These are phyloP conservation scores for Diloba caeruleocephala DNA, from an alignment of 2,888 invertebrate genomes.

Conservation along the genomic window DNA sequence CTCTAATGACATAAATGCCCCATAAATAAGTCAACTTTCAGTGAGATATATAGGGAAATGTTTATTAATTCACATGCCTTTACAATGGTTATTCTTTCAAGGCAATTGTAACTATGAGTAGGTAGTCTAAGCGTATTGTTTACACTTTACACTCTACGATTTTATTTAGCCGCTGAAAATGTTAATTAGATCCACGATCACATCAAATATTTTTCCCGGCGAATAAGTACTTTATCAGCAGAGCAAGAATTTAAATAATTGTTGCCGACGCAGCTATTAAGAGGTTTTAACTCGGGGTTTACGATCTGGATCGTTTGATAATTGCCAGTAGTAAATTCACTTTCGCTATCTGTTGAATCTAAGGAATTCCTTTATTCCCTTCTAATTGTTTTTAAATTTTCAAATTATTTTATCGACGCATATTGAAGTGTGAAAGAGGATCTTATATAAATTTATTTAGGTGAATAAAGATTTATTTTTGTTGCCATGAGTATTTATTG, in stretches of 20 bases:
- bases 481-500: too few species aligned
- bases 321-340: slow-evolving; percentile 73
- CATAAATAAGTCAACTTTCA: slow-evolving; percentile 62
- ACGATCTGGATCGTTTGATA: slow-evolving; percentile 74
- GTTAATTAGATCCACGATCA: slow-evolving; percentile 58
- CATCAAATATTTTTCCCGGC: slow-evolving; percentile 60
- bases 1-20: slow-evolving; percentile 61
- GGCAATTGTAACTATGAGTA: slow-evolving; percentile 4
- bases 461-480: too few species aligned
- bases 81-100: slow-evolving; percentile 30
- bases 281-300: slow-evolving; percentile 73
- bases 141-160: slow-evolving; percentile 4
- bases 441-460: too few species aligned
- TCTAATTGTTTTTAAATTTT: slow-evolving; percentile 61
- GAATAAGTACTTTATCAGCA: slow-evolving; percentile 60
- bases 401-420: slow-evolving; percentile 18
- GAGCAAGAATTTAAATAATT: slow-evolving; percentile 72
- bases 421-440: slow-evolving; percentile 1
- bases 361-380: slow-evolving; percentile 58
- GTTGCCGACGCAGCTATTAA: slow-evolving; percentile 73
- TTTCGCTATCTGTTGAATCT: slow-evolving; percentile 71
- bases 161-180: slow-evolving; percentile 32
- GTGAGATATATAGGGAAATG: slow-evolving; percentile 49
- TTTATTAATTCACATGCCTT: slow-evolving; percentile 50
- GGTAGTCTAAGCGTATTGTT: too few species aligned